Evolutionary conservation across 2,888 invertebrate genomes (phyloP).

Genomic region (Petrophora chlorosata): DNA sequence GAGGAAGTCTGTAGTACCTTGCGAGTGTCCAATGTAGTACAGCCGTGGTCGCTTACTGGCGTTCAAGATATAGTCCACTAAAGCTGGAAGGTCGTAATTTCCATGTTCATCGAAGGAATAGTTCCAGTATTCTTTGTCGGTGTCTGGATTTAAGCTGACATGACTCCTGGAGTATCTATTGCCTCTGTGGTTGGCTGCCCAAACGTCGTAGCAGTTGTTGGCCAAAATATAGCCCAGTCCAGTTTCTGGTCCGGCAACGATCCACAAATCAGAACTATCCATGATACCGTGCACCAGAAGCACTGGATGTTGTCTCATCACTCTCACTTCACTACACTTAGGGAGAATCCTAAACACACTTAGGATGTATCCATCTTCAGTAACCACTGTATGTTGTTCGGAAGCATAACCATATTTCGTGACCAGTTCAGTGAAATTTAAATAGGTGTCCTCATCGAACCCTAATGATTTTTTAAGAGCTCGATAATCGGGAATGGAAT

Average conservation of each 20-base stretch:
- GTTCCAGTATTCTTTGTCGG: constrained; percentile 74
- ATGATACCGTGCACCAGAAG: constrained; percentile 61
- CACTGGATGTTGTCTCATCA: constrained; percentile 47
- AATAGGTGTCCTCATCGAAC: constrained; percentile 64
- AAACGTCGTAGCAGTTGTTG: constrained; percentile 80
- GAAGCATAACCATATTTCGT: constrained; percentile 55
- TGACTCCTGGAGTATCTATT: constrained; percentile 85
- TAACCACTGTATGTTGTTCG: constrained; percentile 55
- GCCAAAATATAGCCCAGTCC: constrained; percentile 68
- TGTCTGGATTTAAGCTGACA: constrained; percentile 60
- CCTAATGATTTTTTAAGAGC: constrained; percentile 58
- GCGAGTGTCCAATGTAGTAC: constrained; percentile 88
- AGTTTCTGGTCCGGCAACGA: constrained; percentile 50
- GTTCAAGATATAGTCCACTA: constrained; percentile 64
- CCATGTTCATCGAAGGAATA: constrained; percentile 89
- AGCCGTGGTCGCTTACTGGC: constrained; percentile 80
- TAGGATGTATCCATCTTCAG: constrained; percentile 66
- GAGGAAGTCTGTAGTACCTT: constrained; percentile 85
- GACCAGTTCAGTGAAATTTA: constrained; percentile 64
- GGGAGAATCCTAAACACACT: constrained; percentile 57
- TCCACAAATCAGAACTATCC: constrained; percentile 62
- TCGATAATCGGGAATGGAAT: constrained; percentile 56
- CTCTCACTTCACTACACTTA: constrained; percentile 43
- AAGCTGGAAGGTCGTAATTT: constrained; percentile 87
- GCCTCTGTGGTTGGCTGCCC: constrained; percentile 81